Percentiles rank a stretch among this genome's conserved stretches.
phyloP scores from a whole-genome alignment of 2,113 vertebrate genomes.

The Sialia sialis region DNA sequence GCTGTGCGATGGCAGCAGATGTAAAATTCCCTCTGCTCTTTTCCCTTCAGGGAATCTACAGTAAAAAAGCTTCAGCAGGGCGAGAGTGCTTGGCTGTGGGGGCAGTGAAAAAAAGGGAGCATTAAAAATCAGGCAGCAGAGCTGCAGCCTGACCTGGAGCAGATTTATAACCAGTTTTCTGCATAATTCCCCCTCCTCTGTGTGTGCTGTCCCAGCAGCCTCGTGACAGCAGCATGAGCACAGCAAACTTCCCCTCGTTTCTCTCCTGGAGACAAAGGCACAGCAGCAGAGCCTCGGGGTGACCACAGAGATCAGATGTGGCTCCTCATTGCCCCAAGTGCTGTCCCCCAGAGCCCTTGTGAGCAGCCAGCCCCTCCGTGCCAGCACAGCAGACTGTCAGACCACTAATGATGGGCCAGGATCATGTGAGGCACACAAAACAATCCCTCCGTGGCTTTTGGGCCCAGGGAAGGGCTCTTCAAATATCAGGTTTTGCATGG shows the following conservation, averaged over 20 bases:
- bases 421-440: slow-evolving; percentile 12
- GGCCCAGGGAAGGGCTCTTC: background rate
- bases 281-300: background rate
- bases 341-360: background rate
- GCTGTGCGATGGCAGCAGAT: background rate
- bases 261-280: background rate
- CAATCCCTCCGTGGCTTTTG: background rate
- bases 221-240: background rate
- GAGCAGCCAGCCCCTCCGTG: background rate
- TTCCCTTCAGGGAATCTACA: background rate
- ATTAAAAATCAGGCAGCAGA: background rate
- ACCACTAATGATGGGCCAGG: background rate
- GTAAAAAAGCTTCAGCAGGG: background rate
- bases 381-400: background rate
- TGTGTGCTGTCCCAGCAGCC: background rate
- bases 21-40: background rate
- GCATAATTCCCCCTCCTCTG: background rate
- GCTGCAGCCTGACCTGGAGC: background rate
- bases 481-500: background rate
- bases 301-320: slow-evolving; percentile 15
- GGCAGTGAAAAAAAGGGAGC: background rate
- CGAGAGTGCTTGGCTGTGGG: background rate
- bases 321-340: background rate
- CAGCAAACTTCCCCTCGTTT: background rate
- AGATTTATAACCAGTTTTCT: background rate